phyloP scores from a whole-genome alignment of 30 jellyfish, hydroid and myxozoan genomes.

The Hydra vulgaris region DNA sequence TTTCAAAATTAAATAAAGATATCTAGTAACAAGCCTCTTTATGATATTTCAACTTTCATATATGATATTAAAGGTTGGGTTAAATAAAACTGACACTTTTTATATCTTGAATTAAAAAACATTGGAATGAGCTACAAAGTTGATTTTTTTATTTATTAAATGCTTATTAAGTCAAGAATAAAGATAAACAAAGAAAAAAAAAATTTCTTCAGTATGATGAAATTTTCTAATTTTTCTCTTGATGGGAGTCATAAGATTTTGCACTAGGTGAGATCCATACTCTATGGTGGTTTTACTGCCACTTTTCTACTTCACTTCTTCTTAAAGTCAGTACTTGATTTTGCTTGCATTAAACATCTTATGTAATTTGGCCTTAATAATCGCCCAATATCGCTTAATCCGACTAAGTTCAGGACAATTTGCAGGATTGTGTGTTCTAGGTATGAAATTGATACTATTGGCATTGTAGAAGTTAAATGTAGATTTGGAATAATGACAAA shows the following conservation, averaged over 20 bases:
- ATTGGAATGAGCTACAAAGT: no score
- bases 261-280: neutral
- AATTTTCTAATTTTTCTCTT: neutral
- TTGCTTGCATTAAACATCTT: neutral
- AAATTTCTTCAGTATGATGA: neutral
- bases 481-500: neutral
- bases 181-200: neutral
- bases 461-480: neutral
- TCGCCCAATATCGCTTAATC: neutral
- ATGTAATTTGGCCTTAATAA: neutral
- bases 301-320: neutral
- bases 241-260: neutral
- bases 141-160: no score
- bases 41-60: no score
- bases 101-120: no score
- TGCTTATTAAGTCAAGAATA: neutral
- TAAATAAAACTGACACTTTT: no score
- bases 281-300: neutral
- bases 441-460: neutral
- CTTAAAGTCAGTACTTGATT: neutral
- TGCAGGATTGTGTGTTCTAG: neutral
- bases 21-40: no score
- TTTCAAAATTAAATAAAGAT: no score
- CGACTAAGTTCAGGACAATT: neutral
- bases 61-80: no score